Evolutionary conservation across 2,797 vertebrate genomes (phyloP).

Genomic region (Thunnus albacares): DNA sequence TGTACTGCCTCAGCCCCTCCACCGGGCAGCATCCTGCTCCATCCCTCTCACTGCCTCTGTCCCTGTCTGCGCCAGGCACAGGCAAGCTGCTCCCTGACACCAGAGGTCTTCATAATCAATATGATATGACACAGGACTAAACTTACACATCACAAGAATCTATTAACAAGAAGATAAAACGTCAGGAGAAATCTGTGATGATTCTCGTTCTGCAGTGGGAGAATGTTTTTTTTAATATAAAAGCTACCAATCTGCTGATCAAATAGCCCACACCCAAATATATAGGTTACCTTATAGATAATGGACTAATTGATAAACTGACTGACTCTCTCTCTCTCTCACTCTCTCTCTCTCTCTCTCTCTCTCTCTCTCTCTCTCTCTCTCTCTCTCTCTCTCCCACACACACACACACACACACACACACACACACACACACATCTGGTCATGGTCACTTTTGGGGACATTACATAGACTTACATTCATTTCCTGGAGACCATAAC

Average conservation of each 20-base stretch:
- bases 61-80: slow-evolving; percentile 51
- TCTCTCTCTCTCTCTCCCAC: not conserved
- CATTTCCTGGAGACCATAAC: no score
- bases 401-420: not conserved
- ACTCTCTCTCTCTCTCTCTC: slow-evolving; percentile 19
- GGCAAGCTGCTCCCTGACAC: slow-evolving; percentile 54
- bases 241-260: not conserved
- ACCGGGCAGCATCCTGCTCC: slow-evolving; percentile 70
- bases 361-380: slow-evolving; percentile 28
- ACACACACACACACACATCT: not conserved
- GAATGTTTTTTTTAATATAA: not conserved
- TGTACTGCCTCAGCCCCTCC: slow-evolving; percentile 67
- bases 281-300: slow-evolving; percentile 7
- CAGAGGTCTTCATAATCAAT: slow-evolving; percentile 33
- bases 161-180: not conserved
- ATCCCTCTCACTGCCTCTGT: slow-evolving; percentile 46
- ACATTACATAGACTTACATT: no score
- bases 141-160: slow-evolving; percentile 2
- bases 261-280: slow-evolving; percentile 15
- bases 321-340: not conserved
- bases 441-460: no score
- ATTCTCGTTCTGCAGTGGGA: not conserved
- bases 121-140: slow-evolving; percentile 15
- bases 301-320: not conserved
- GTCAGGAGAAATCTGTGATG: not conserved